phyloP scores from a whole-genome alignment of 2,888 invertebrate genomes.

The Seladonia tumulorum region DNA sequence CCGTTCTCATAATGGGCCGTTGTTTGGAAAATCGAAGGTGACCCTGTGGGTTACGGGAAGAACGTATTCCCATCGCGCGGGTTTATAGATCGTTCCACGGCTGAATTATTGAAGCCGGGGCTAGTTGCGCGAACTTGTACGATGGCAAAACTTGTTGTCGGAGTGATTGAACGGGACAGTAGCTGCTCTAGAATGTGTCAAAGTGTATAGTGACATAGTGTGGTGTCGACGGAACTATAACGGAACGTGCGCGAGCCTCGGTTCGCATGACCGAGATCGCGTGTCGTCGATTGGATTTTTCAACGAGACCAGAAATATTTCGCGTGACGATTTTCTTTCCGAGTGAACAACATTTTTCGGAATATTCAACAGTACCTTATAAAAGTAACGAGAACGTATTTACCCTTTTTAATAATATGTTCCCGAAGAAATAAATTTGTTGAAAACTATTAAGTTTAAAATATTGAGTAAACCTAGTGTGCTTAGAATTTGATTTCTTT shows the following conservation, averaged over 20 bases:
- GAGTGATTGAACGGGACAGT: neutral
- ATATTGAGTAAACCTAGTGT: too few relatives aligned
- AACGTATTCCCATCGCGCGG: neutral
- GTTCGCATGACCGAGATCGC: neutral
- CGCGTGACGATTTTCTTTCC: neutral
- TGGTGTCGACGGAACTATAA: neutral
- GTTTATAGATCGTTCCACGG: neutral
- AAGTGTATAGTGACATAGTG: neutral
- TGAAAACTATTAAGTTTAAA: neutral
- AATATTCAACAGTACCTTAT: neutral
- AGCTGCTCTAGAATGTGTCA: neutral
- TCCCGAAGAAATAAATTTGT: neutral
- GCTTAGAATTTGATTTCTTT: neutral
- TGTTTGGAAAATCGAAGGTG: conserved; percentile 8
- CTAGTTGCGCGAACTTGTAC: neutral
- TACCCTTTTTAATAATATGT: neutral
- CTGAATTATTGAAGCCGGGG: neutral
- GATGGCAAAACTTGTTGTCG: neutral
- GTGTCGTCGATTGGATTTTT: neutral
- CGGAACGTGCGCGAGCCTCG: neutral
- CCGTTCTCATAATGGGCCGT: too few relatives aligned
- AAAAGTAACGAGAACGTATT: neutral
- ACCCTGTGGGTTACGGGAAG: neutral
- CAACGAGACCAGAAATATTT: neutral
- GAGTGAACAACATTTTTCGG: neutral